A percentile compares a stretch with the other conserved stretches of the same genome.
Evolutionary conservation across 1,140 invertebrate species (phyloP).

Genomic region (Plodia interpunctella): DNA sequence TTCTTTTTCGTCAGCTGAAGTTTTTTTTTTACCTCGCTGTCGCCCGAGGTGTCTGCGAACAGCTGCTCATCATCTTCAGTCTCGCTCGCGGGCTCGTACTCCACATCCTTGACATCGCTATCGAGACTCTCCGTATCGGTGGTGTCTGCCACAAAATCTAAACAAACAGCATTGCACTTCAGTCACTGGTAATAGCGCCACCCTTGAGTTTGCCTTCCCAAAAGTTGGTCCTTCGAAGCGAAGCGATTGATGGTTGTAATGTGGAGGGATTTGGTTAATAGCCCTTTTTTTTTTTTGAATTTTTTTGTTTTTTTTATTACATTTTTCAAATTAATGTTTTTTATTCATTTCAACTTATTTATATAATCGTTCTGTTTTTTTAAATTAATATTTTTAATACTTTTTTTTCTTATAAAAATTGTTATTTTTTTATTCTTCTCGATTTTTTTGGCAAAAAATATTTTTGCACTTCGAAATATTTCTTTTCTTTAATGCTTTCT

Average conservation of each 20-base stretch:
- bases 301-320: too few relatives aligned
- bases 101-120: constrained; percentile 40
- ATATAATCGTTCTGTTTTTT: neutral
- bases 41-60: constrained; percentile 43
- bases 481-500: too few relatives aligned
- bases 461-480: too few relatives aligned
- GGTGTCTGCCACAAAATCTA: constrained; percentile 73
- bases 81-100: constrained; percentile 53
- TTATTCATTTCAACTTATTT: too few relatives aligned
- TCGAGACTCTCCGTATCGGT: constrained; percentile 63
- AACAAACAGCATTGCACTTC: constrained; percentile 48
- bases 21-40: constrained; percentile 55
- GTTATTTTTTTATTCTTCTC: too few relatives aligned
- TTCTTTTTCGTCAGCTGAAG: too few relatives aligned
- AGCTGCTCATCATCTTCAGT: constrained; percentile 39
- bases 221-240: neutral
- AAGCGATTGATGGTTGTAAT: too few relatives aligned
- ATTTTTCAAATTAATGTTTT: too few relatives aligned
- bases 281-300: too few relatives aligned
- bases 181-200: constrained; percentile 15
- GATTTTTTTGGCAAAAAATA: too few relatives aligned
- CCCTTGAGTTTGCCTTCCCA: neutral
- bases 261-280: too few relatives aligned
- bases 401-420: neutral
- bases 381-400: neutral